phyloP scores from a whole-genome alignment of 2,113 vertebrate genomes.

The Platycercus adscitus region DNA sequence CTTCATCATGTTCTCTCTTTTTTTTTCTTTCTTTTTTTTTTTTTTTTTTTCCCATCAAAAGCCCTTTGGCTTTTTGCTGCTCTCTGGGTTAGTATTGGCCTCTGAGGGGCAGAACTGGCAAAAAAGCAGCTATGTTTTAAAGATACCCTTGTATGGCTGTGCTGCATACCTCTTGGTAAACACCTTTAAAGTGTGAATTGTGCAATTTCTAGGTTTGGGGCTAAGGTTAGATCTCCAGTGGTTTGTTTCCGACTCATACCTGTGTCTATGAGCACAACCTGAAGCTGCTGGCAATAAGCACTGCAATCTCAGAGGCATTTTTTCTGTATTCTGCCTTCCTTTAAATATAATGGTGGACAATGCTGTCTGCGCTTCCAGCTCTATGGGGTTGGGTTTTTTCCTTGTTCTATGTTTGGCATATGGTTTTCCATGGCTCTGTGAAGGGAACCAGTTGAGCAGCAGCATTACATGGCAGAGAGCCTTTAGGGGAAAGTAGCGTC shows the following conservation, averaged over 20 bases:
- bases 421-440: not conserved
- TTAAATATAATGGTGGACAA: not conserved
- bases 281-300: not conserved
- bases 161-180: not conserved
- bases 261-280: not conserved
- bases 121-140: not conserved
- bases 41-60: not conserved
- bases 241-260: not conserved
- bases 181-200: not conserved
- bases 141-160: not conserved
- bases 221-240: not conserved
- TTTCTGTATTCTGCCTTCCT: not conserved
- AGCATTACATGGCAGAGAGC: not conserved
- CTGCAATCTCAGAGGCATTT: not conserved
- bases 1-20: rapidly evolving
- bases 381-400: rapidly evolving
- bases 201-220: not conserved
- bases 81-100: not conserved
- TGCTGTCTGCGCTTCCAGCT: not conserved
- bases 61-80: not conserved
- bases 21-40: not conserved
- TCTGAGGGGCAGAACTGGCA: not conserved
- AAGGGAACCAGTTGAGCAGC: not conserved
- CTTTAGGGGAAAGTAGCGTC: not conserved
- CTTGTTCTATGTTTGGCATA: not conserved